Percentiles rank a stretch among this genome's conserved stretches.
phyloP scores from a whole-genome alignment of 2,113 vertebrate species.

The Tympanuchus pallidicinctus region DNA sequence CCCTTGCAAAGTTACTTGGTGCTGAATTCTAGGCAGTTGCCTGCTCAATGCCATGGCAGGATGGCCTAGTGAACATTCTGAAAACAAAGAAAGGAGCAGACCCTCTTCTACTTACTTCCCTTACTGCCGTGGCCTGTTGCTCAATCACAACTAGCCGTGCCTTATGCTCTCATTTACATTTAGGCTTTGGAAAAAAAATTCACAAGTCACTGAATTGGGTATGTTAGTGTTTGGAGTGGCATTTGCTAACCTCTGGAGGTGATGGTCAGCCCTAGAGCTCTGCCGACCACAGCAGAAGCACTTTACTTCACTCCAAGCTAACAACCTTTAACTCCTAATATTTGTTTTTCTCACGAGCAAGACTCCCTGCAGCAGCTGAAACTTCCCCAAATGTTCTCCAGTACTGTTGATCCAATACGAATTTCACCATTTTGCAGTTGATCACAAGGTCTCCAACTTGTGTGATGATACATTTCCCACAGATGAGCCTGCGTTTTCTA shows the following conservation, averaged over 20 bases:
- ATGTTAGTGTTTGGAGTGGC: neutral
- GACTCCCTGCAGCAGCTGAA: neutral
- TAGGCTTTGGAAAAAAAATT: neutral
- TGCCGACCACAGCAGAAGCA: neutral
- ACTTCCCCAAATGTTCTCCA: neutral
- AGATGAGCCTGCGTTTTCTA: neutral
- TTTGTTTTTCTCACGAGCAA: neutral
- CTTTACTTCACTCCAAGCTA: neutral
- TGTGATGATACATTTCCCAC: neutral
- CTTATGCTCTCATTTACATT: neutral
- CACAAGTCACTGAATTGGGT: neutral
- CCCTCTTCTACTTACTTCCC: neutral
- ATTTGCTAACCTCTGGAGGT: neutral
- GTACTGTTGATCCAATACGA: neutral
- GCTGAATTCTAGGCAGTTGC: neutral
- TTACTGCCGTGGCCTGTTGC: neutral
- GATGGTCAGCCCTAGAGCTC: neutral
- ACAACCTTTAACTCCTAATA: neutral
- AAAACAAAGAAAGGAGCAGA: neutral
- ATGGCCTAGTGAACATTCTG: neutral
- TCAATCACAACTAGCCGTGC: neutral
- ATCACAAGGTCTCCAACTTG: neutral
- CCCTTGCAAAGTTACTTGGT: accelerated
- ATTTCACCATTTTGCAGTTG: neutral
- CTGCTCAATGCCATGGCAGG: neutral